phyloP scores from a whole-genome alignment of 2,888 invertebrate genomes.

The Brenthis daphne region DNA sequence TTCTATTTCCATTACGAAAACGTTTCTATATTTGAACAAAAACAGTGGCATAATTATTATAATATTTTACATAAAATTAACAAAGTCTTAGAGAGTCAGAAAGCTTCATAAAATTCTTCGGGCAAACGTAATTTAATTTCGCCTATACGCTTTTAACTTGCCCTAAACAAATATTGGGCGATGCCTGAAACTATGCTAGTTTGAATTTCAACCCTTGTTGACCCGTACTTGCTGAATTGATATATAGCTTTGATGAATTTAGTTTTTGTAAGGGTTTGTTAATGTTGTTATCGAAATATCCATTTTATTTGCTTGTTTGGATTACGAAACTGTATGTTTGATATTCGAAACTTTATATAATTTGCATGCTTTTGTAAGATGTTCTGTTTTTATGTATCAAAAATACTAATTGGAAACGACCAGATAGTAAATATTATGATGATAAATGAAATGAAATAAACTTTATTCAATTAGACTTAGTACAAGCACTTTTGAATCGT shows the following conservation, averaged over 20 bases:
- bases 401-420: too few relatives aligned
- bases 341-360: not conserved
- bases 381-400: too few relatives aligned
- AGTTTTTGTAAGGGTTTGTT: constrained; percentile 39
- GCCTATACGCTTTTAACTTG: constrained; percentile 40
- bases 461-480: too few relatives aligned
- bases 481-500: too few relatives aligned
- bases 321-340: not conserved
- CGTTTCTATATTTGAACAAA: too few relatives aligned
- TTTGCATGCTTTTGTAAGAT: not conserved
- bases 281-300: constrained; percentile 12
- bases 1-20: too few relatives aligned
- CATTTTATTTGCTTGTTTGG: constrained; percentile 2
- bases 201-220: constrained; percentile 55
- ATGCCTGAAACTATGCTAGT: constrained; percentile 51
- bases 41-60: too few relatives aligned
- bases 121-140: constrained; percentile 11
- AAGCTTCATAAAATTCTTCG: not conserved
- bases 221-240: constrained; percentile 53
- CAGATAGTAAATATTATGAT: too few relatives aligned
- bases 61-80: too few relatives aligned
- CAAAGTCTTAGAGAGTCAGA: too few relatives aligned
- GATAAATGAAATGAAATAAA: too few relatives aligned
- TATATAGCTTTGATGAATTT: constrained; percentile 58
- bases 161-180: constrained; percentile 52